Evolutionary conservation across 2,888 invertebrate genomes (phyloP).

Genomic region (Hecatera dysodea): DNA sequence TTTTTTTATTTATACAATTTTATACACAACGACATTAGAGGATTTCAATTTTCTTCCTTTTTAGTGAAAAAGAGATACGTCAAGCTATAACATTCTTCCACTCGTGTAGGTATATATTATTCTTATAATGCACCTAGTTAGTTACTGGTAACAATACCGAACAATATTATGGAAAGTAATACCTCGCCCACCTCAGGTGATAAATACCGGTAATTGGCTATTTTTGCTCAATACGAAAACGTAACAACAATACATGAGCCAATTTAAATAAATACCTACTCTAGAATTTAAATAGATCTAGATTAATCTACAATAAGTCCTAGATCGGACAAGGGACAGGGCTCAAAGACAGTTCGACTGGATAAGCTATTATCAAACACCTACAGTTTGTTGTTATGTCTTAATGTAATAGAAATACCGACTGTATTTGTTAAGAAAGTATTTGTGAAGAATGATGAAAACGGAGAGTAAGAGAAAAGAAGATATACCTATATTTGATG

Average conservation of each 20-base stretch:
- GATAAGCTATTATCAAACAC: constrained; percentile 21
- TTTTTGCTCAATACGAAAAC: constrained; percentile 58
- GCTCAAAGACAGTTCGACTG: constrained; percentile 3
- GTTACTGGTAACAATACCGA: constrained; percentile 14
- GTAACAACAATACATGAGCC: constrained; percentile 42
- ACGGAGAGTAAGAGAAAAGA: too few species aligned
- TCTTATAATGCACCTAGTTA: constrained; percentile 4
- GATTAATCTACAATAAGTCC: constrained; percentile 42
- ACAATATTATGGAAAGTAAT: constrained; percentile 37
- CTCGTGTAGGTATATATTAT: not conserved
- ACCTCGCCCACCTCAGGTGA: constrained; percentile 25
- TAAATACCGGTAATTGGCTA: constrained; percentile 61
- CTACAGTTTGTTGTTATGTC: not conserved
- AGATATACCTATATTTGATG: too few species aligned
- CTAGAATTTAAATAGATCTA: constrained; percentile 20
- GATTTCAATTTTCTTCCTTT: not conserved
- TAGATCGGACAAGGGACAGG: constrained; percentile 27
- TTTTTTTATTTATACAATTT: too few species aligned
- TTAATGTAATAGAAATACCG: not conserved
- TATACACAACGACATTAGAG: too few species aligned
- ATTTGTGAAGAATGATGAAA: not conserved
- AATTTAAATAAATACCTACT: constrained; percentile 56
- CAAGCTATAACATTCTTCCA: not conserved
- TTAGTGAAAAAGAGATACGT: not conserved
- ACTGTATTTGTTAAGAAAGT: not conserved